These are phyloP conservation scores for Leistus spinibarbis DNA, from an alignment of 2,888 invertebrate species.

Conservation along the genomic window DNA sequence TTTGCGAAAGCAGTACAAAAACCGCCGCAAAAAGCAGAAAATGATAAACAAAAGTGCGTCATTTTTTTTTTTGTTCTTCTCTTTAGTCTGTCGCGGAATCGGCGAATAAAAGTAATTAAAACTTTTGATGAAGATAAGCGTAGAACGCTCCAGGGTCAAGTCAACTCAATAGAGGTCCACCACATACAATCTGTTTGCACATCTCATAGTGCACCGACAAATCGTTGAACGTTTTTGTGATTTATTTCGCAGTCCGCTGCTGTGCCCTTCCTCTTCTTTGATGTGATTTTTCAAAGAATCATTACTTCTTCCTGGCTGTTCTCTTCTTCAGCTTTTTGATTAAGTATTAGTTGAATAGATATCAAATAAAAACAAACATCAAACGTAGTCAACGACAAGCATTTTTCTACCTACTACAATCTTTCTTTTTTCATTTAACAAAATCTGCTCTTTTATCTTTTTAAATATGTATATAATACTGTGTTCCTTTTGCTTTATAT, in stretches of 20 bases:
- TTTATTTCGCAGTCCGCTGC: background rate
- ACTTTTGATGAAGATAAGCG: conserved; percentile 34
- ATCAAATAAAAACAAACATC: background rate
- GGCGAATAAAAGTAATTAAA: conserved; percentile 35
- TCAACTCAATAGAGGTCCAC: background rate
- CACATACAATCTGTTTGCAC: background rate
- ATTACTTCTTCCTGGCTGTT: background rate
- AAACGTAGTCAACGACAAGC: background rate
- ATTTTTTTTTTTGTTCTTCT: too few relatives aligned
- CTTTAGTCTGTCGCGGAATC: background rate
- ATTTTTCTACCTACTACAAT: background rate
- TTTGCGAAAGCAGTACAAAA: too few relatives aligned
- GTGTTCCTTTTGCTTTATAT: too few relatives aligned
- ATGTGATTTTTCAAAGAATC: background rate
- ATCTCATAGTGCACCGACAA: background rate
- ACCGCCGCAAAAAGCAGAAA: too few relatives aligned
- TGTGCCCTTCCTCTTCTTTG: background rate
- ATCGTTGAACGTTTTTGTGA: background rate
- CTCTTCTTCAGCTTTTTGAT: background rate
- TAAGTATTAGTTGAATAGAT: background rate
- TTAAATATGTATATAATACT: too few relatives aligned
- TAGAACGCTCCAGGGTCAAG: conserved; percentile 24
- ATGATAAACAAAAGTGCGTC: too few relatives aligned
- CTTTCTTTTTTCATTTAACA: background rate
- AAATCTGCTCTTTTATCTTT: too few relatives aligned